A percentile compares a stretch with the other conserved stretches of the same genome.
Evolutionary conservation across 2,888 invertebrate genomes (phyloP).

Genomic region (Xanthorhoe designata): DNA sequence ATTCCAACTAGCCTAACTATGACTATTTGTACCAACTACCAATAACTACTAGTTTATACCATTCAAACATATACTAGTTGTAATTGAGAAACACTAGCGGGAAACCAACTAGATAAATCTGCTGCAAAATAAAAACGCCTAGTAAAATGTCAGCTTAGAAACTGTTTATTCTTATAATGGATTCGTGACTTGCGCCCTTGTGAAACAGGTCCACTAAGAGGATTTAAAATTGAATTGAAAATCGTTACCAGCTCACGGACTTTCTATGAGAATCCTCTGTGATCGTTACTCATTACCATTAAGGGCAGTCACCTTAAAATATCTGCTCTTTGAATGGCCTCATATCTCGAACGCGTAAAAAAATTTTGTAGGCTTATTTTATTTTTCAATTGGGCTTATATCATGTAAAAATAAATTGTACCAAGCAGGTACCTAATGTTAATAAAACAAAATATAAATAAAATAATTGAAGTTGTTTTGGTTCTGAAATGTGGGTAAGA

Average conservation of each 20-base stretch:
- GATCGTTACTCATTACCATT: constrained; percentile 22
- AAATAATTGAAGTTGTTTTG: not conserved
- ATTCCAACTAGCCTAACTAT: no score
- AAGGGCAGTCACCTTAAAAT: constrained; percentile 19
- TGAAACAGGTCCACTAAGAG: constrained; percentile 8
- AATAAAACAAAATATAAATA: no score
- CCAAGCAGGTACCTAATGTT: no score
- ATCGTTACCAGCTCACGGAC: constrained; percentile 15
- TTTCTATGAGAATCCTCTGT: not conserved
- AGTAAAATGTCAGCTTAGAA: no score
- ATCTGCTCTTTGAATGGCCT: constrained; percentile 8
- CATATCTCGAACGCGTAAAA: not conserved
- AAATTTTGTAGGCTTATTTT: constrained; percentile 3
- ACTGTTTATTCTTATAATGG: not conserved
- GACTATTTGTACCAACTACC: no score
- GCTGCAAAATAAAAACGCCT: not conserved
- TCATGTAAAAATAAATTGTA: not conserved
- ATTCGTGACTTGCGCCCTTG: not conserved
- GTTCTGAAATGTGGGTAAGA: not conserved
- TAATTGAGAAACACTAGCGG: no score
- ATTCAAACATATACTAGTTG: no score
- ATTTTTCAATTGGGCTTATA: not conserved
- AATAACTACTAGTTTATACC: no score
- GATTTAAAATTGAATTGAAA: constrained; percentile 30
- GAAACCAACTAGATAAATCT: not conserved